These are phyloP conservation scores for Barypeithes pellucidus DNA, from an alignment of 2,888 invertebrate genomes.

Conservation along the genomic window DNA sequence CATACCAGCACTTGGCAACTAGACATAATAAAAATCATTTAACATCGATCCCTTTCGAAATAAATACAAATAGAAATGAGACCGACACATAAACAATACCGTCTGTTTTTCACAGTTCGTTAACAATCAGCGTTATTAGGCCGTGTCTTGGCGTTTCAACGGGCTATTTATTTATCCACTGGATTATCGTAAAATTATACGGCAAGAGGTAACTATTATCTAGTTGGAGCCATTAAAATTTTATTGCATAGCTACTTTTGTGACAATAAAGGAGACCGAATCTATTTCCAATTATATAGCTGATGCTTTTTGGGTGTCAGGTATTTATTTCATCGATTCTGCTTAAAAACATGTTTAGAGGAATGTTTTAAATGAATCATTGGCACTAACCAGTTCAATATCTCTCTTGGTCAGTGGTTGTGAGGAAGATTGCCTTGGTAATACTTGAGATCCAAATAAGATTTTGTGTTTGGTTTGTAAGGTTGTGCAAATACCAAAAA, in stretches of 20 bases:
- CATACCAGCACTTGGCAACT: too few species aligned
- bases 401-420: too few species aligned
- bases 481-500: too few species aligned
- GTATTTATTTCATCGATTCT: not conserved
- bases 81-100: slow-evolving; percentile 34
- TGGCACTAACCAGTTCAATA: too few species aligned
- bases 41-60: not conserved
- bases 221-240: slow-evolving; percentile 16
- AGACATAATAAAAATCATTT: not conserved
- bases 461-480: too few species aligned
- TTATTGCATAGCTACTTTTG: not conserved
- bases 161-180: slow-evolving; percentile 27
- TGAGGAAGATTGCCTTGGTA: too few species aligned
- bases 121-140: slow-evolving; percentile 36
- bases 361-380: too few species aligned
- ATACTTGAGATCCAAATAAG: too few species aligned
- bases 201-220: slow-evolving; percentile 18
- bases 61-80: not conserved
- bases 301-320: not conserved
- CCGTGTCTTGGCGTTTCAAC: slow-evolving; percentile 29
- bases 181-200: slow-evolving; percentile 32
- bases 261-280: slow-evolving; percentile 9
- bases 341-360: too few species aligned
- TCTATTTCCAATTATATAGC: slow-evolving; percentile 7
- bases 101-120: slow-evolving; percentile 36